Conservation (phyloP, 2,888 invertebrate species). For the Apamea crenata region DNA sequence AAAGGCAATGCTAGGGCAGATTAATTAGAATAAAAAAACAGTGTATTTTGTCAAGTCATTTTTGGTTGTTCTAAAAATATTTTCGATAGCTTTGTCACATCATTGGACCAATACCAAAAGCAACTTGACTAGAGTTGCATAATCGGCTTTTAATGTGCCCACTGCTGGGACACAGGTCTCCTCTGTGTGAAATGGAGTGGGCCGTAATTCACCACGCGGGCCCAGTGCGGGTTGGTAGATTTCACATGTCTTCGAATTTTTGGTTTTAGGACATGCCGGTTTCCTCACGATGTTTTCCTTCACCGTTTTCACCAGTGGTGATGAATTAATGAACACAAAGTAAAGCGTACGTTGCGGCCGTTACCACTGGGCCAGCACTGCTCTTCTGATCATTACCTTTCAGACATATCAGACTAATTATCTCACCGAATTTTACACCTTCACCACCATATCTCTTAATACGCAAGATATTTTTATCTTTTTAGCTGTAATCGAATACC, state of each 20-base stretch:
- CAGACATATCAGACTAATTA: not conserved
- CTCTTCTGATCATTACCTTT: not conserved
- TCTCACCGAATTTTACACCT: not conserved
- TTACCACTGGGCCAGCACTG: not conserved
- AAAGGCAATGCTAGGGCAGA: not conserved
- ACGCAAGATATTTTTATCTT: conserved; percentile 6
- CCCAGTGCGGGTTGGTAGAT: no score
- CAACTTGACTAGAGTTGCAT: not conserved
- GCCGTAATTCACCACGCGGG: not conserved
- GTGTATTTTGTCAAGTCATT: not conserved
- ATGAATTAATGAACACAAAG: not conserved
- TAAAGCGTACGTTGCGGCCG: not conserved
- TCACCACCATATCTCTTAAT: not conserved
- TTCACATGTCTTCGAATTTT: not conserved
- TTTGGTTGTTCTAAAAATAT: not conserved
- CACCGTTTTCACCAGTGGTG: not conserved
- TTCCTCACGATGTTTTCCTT: not conserved
- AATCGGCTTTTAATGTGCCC: not conserved
- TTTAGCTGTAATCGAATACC: conserved; percentile 1
- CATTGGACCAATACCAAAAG: not conserved
- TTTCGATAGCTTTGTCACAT: not conserved
- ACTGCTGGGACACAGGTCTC: not conserved
- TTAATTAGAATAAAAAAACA: not conserved
- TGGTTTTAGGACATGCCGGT: not conserved
- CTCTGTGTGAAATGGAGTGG: no score